phyloP scores from a whole-genome alignment of 2,797 vertebrate genomes.

The Chelon auratus region DNA sequence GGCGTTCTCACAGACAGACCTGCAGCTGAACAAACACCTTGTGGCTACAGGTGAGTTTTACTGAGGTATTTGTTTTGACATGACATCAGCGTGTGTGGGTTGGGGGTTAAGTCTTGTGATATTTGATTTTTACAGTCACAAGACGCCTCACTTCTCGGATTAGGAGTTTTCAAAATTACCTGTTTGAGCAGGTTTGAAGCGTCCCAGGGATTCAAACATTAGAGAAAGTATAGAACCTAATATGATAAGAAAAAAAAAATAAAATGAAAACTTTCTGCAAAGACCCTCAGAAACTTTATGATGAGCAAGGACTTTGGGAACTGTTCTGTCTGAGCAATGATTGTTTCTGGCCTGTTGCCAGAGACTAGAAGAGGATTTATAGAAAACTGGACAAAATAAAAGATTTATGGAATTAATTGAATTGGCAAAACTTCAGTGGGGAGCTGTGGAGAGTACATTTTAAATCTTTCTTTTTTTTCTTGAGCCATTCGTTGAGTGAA shows the following conservation, averaged over 20 bases:
- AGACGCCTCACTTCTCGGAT: not conserved
- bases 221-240: slow-evolving; percentile 1
- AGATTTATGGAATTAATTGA: slow-evolving; percentile 69
- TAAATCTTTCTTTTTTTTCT: slow-evolving; percentile 38
- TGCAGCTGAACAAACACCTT: slow-evolving; percentile 54
- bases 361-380: slow-evolving; percentile 28
- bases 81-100: slow-evolving; percentile 22
- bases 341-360: slow-evolving; percentile 53
- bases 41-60: slow-evolving; percentile 42
- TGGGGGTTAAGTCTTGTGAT: slow-evolving; percentile 22
- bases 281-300: not conserved
- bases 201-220: not conserved
- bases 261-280: not conserved
- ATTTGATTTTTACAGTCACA: slow-evolving; percentile 18
- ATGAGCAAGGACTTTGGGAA: slow-evolving; percentile 26
- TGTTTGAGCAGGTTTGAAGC: not conserved
- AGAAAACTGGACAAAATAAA: slow-evolving; percentile 48
- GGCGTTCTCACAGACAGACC: slow-evolving; percentile 20
- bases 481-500: not conserved
- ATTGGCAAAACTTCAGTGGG: slow-evolving; percentile 63
- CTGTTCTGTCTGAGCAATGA: slow-evolving; percentile 29
- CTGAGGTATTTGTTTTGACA: slow-evolving; percentile 20
- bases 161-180: not conserved
- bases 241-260: not conserved
- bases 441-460: slow-evolving; percentile 20